Evolutionary conservation across 2,797 vertebrate species (phyloP).

Genomic region (Lagocephalus sceleratus): DNA sequence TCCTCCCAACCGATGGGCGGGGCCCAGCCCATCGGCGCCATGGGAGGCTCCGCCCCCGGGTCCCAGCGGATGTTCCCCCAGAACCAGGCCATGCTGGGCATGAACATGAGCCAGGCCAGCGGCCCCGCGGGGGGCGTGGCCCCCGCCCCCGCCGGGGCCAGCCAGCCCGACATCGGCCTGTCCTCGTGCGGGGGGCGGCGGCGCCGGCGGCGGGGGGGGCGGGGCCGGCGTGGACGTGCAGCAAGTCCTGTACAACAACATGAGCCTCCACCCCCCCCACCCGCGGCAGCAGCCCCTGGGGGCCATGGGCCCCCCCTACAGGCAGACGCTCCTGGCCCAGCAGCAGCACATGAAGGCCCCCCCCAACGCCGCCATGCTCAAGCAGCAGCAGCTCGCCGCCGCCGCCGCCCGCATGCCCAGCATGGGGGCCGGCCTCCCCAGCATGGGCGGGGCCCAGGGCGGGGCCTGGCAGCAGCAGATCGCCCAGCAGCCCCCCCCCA

Average conservation of each 20-base stretch:
- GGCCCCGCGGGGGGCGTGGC: slow-evolving; percentile 66
- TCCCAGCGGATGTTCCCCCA: slow-evolving; percentile 89
- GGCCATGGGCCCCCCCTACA: slow-evolving; percentile 76
- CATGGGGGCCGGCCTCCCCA: slow-evolving; percentile 71
- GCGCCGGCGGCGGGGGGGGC: slow-evolving; percentile 58
- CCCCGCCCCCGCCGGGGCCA: slow-evolving; percentile 65
- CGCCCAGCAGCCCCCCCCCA: slow-evolving; percentile 60
- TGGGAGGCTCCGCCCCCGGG: slow-evolving; percentile 80
- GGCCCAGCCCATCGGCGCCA: slow-evolving; percentile 67
- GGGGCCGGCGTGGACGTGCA: slow-evolving; percentile 79
- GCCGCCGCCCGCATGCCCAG: slow-evolving; percentile 77
- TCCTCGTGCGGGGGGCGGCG: slow-evolving; percentile 74
- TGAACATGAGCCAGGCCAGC: slow-evolving; percentile 78
- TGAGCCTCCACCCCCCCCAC: slow-evolving; percentile 82
- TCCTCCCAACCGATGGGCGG: slow-evolving; percentile 82
- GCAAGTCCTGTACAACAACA: slow-evolving; percentile 81
- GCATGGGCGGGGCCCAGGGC: slow-evolving; percentile 73
- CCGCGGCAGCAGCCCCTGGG: slow-evolving; percentile 64
- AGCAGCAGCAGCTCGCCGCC: slow-evolving; percentile 61
- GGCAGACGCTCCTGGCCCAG: slow-evolving; percentile 85
- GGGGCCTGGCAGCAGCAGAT: slow-evolving; percentile 84
- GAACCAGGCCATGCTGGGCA: slow-evolving; percentile 85
- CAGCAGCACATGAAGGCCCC: slow-evolving; percentile 79
- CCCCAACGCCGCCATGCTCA: slow-evolving; percentile 81
- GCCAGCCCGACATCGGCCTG: slow-evolving; percentile 83